phyloP scores from a whole-genome alignment of 2,113 vertebrate genomes.

The Spea multiplicata region DNA sequence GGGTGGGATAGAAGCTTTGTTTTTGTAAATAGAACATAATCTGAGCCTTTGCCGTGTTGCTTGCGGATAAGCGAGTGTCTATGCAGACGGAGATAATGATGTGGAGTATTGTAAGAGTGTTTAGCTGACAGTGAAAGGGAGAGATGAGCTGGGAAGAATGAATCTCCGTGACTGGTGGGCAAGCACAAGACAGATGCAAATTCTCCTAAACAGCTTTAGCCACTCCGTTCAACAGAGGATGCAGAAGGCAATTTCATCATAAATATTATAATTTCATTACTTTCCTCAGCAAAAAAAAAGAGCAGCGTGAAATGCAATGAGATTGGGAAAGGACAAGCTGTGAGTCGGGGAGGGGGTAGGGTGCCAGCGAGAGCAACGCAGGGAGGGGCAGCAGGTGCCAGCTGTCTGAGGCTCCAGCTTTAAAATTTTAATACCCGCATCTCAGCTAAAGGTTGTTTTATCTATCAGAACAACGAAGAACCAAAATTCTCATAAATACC shows the following conservation, averaged over 20 bases:
- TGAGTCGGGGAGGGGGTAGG: conserved; percentile 12
- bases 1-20: no score
- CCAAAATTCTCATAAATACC: background rate
- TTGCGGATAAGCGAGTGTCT: background rate
- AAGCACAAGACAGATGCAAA: conserved; percentile 27
- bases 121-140: background rate
- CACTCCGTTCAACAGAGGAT: conserved; percentile 24
- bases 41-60: no score
- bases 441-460: conserved; percentile 38
- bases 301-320: conserved; percentile 45
- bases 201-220: conserved; percentile 22
- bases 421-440: conserved; percentile 43
- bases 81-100: background rate
- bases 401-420: conserved; percentile 40
- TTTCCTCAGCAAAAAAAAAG: conserved; percentile 34
- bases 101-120: background rate
- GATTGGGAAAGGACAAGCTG: conserved; percentile 41
- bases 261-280: conserved; percentile 50
- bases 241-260: conserved; percentile 45
- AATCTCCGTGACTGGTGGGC: background rate
- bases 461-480: conserved; percentile 37
- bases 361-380: conserved; percentile 5
- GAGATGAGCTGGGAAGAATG: background rate
- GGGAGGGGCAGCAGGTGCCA: conserved; percentile 44
- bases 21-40: background rate